Evolutionary conservation across 1,140 invertebrate genomes (phyloP).

Genomic region (Choristoneura fumiferana): DNA sequence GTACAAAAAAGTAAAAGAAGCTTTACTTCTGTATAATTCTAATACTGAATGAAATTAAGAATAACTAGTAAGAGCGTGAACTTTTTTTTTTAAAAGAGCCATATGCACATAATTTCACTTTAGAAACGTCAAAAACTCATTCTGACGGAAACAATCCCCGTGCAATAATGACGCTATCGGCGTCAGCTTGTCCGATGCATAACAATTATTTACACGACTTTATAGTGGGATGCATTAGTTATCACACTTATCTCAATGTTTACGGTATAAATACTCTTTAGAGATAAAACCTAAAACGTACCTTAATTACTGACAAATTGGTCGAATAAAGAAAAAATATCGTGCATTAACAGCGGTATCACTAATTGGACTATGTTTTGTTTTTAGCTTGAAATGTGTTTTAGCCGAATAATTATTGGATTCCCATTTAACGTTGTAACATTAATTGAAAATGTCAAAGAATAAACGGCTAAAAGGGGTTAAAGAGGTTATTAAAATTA

Average conservation of each 20-base stretch:
- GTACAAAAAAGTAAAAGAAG: no score
- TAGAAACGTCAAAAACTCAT: not conserved
- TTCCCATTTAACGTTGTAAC: not conserved
- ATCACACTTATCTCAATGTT: constrained; percentile 33
- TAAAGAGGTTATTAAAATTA: not conserved
- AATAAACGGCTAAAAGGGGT: not conserved
- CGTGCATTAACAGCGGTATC: constrained; percentile 30
- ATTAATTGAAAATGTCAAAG: constrained; percentile 14
- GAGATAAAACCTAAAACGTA: constrained; percentile 41
- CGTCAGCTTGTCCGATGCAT: not conserved
- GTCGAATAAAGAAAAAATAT: constrained; percentile 35
- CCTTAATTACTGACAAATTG: constrained; percentile 59
- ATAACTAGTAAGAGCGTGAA: no score
- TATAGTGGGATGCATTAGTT: constrained; percentile 9
- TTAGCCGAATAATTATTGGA: not conserved
- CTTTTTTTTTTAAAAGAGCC: no score
- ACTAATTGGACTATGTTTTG: not conserved
- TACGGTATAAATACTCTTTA: constrained; percentile 47
- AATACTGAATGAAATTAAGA: no score
- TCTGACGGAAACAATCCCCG: not conserved
- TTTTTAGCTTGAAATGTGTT: constrained; percentile 4
- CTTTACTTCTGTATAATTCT: no score
- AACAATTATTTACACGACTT: constrained; percentile 12
- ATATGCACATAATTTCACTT: no score
- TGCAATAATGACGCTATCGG: not conserved